Conservation (phyloP, 1,140 invertebrate genomes). For the Octopus bimaculoides region DNA sequence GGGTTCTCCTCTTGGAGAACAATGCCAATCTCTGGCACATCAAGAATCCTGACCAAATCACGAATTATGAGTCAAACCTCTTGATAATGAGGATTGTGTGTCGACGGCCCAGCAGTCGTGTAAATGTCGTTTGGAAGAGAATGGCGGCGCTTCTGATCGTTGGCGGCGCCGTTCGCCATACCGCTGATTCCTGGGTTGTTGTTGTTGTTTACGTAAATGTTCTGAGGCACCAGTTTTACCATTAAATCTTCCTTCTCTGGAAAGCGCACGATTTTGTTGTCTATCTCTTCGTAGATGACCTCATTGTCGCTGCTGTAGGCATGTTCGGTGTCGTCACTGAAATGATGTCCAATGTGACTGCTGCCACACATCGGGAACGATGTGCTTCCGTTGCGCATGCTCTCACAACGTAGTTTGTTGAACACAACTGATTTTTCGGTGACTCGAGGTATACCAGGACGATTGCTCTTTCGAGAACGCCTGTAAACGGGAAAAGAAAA, state of each 20-base stretch:
- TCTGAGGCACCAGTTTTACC: not conserved
- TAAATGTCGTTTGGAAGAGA: not conserved
- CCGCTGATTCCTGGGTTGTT: not conserved
- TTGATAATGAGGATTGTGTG: not conserved
- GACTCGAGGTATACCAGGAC: not conserved
- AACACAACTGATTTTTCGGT: slow-evolving; percentile 5
- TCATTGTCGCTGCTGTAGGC: not conserved
- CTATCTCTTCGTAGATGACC: slow-evolving; percentile 8
- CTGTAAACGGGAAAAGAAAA: not conserved
- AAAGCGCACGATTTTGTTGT: not conserved
- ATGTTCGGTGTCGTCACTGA: not conserved
- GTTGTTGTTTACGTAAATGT: slow-evolving; percentile 9
- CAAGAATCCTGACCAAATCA: slow-evolving; percentile 3
- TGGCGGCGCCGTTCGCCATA: not conserved
- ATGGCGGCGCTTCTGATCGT: not conserved
- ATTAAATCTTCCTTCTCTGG: not conserved
- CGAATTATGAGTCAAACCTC: slow-evolving; percentile 6
- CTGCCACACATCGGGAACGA: not conserved
- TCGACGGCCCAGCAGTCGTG: not conserved
- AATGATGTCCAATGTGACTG: not conserved
- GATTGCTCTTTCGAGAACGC: not conserved
- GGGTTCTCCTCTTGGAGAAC: no score
- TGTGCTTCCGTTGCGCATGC: not conserved
- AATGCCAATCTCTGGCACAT: not conserved
- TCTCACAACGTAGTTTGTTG: slow-evolving; percentile 7